Conservation (phyloP, 2,888 invertebrate genomes). For the Tromatobia lineatoria region DNA sequence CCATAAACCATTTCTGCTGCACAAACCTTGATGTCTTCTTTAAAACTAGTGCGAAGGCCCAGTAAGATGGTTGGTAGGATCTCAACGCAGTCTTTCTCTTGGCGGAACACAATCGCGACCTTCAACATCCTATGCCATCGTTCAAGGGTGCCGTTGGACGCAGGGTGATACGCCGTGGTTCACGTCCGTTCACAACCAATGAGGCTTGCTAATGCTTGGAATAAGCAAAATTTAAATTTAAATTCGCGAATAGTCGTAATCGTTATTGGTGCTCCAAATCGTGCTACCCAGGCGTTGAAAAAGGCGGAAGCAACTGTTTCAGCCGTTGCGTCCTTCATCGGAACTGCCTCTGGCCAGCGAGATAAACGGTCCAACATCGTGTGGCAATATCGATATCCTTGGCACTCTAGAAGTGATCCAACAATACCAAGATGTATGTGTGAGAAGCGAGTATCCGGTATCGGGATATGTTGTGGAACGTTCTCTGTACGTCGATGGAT, state of each 20-base stretch:
- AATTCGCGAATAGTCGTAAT: slow-evolving; percentile 81
- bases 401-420: background rate
- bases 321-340: background rate
- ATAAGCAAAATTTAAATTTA: slow-evolving; percentile 77
- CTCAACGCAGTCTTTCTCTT: background rate
- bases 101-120: slow-evolving; percentile 77
- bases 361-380: slow-evolving; percentile 10
- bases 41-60: slow-evolving; percentile 74
- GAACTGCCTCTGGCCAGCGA: background rate
- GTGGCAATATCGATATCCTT: background rate
- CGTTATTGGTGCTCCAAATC: slow-evolving; percentile 7
- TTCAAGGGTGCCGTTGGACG: slow-evolving; percentile 83
- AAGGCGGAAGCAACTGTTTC: slow-evolving; percentile 2
- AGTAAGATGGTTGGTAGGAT: slow-evolving; percentile 73
- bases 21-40: slow-evolving; percentile 10
- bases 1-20: slow-evolving; percentile 42
- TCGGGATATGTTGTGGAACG: background rate
- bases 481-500: background rate
- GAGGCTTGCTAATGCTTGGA: slow-evolving; percentile 68
- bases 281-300: background rate
- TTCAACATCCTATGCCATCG: slow-evolving; percentile 83
- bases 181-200: slow-evolving; percentile 69
- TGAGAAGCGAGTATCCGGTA: background rate
- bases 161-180: slow-evolving; percentile 81
- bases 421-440: slow-evolving; percentile 9